These are phyloP conservation scores for Anisognathus igniventris DNA, from an alignment of 2,797 vertebrate species.

Conservation along the genomic window DNA sequence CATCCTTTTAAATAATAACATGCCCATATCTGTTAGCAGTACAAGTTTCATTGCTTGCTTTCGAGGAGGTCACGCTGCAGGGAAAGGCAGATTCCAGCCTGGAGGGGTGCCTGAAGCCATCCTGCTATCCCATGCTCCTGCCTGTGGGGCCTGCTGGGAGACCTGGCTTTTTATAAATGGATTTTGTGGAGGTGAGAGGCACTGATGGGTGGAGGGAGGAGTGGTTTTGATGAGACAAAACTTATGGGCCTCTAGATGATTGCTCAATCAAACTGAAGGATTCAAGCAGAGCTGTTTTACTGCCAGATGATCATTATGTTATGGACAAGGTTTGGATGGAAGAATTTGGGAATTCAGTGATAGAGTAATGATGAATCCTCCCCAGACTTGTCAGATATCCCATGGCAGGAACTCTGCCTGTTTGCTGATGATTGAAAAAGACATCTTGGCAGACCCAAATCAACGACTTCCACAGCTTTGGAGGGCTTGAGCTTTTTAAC, in stretches of 20 bases:
- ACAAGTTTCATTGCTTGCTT: background rate
- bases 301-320: background rate
- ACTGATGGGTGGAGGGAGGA: fast-evolving
- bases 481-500: constrained; percentile 10
- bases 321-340: background rate
- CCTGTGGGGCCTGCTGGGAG: background rate
- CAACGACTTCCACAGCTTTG: constrained; percentile 9
- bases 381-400: background rate
- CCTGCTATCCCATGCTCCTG: background rate
- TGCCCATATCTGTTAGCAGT: background rate
- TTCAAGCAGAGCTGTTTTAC: background rate
- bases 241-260: background rate
- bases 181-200: background rate
- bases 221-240: background rate
- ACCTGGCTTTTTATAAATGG: fast-evolving
- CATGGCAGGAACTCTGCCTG: background rate
- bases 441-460: background rate
- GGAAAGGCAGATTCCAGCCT: background rate
- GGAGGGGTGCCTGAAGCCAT: background rate
- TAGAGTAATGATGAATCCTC: background rate
- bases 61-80: background rate
- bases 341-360: background rate
- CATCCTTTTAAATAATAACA: background rate
- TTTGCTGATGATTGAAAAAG: background rate
- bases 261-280: background rate